These are phyloP conservation scores for Cassiopea xamachana DNA, from an alignment of 30 jellyfish, hydroid and myxozoan genomes.

Conservation along the genomic window DNA sequence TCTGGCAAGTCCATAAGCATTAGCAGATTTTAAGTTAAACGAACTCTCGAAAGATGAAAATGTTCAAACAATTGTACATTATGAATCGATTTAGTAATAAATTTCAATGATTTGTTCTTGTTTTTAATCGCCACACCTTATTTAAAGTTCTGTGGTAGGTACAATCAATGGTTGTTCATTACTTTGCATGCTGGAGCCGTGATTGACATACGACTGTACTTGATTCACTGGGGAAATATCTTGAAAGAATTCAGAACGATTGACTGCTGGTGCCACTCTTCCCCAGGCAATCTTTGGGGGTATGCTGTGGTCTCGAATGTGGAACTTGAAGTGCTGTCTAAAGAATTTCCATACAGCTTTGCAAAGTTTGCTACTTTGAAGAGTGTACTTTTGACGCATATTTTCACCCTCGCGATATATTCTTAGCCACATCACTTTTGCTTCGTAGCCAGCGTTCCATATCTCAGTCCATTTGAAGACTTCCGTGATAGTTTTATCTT, in stretches of 20 bases:
- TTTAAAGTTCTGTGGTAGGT: slow-evolving; percentile 36
- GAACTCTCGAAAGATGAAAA: too few species aligned
- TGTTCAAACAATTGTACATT: too few species aligned
- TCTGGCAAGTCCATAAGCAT: too few species aligned
- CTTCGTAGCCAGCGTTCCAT: slow-evolving; percentile 91
- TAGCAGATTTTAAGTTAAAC: too few species aligned
- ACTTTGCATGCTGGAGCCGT: neutral
- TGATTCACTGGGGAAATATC: slow-evolving; percentile 22
- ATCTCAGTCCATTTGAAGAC: slow-evolving; percentile 87
- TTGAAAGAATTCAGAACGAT: slow-evolving; percentile 74
- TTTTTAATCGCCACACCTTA: neutral
- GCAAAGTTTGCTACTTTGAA: slow-evolving; percentile 62
- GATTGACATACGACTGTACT: slow-evolving; percentile 27
- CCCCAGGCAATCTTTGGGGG: slow-evolving; percentile 94
- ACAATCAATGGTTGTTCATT: neutral
- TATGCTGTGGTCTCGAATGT: slow-evolving; percentile 77
- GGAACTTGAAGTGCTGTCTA: slow-evolving; percentile 72
- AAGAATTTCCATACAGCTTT: slow-evolving; percentile 83
- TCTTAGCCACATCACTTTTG: slow-evolving; percentile 80
- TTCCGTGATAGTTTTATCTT: slow-evolving; percentile 63
- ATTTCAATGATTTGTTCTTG: neutral
- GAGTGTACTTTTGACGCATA: slow-evolving; percentile 80
- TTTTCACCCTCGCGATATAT: slow-evolving; percentile 86
- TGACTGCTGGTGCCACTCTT: slow-evolving; percentile 85
- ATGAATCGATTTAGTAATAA: too few species aligned